A percentile compares a stretch with the other conserved stretches of the same genome.
These are phyloP conservation scores for Biston betularia DNA, from an alignment of 2,888 invertebrate species.

Conservation along the genomic window DNA sequence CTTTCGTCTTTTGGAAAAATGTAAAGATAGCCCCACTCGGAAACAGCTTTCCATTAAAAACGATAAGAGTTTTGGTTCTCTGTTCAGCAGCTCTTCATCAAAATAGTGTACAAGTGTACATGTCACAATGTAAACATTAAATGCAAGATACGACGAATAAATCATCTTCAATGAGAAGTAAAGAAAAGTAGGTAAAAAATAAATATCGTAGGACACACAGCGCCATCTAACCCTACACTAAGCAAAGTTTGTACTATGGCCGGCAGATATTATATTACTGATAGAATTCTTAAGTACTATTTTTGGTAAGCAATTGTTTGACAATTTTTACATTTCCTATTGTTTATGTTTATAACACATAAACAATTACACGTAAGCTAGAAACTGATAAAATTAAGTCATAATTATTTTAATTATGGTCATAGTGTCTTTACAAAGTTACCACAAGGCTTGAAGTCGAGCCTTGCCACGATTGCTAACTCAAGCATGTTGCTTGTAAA, in stretches of 20 bases:
- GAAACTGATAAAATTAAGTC: neutral
- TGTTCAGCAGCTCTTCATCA: too few relatives aligned
- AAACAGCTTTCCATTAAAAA: too few relatives aligned
- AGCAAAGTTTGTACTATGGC: neutral
- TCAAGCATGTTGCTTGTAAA: slow-evolving; percentile 26
- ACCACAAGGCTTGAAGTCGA: neutral
- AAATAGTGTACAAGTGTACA: too few relatives aligned
- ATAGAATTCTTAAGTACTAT: neutral
- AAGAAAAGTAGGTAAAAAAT: too few relatives aligned
- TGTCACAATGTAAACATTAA: too few relatives aligned
- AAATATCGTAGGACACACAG: too few relatives aligned
- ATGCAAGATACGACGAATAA: too few relatives aligned
- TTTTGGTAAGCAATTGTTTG: too few relatives aligned
- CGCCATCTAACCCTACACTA: neutral
- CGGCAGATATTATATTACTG: neutral
- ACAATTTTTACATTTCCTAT: neutral
- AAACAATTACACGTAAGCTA: neutral
- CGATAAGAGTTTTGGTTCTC: too few relatives aligned
- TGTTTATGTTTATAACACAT: neutral
- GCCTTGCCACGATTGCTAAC: slow-evolving; percentile 27
- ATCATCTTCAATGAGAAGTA: too few relatives aligned
- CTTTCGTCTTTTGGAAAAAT: too few relatives aligned
- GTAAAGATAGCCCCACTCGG: too few relatives aligned
- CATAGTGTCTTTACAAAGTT: slow-evolving; percentile 4
- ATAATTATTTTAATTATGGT: slow-evolving; percentile 1